Evolutionary conservation across 2,888 invertebrate species (phyloP).

Genomic region (Nomada fucata): DNA sequence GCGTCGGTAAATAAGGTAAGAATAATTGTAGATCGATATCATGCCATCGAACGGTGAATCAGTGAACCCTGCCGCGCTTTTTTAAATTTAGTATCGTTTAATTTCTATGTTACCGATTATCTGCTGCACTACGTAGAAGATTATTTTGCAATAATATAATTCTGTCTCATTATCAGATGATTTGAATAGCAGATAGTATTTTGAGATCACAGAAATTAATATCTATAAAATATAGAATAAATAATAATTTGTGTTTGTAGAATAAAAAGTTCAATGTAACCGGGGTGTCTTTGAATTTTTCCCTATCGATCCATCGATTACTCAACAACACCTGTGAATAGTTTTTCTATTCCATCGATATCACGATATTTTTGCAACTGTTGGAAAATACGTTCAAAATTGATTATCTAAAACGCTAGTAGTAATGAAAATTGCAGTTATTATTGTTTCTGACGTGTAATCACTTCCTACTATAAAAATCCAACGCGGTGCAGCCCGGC

Average conservation of each 20-base stretch:
- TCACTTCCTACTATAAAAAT: not conserved
- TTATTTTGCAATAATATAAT: not conserved
- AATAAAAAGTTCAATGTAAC: constrained; percentile 28
- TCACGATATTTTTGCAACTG: not conserved
- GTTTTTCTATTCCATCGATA: not conserved
- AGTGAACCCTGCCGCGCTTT: not conserved
- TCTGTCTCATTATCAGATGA: too few species aligned
- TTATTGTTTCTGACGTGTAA: not conserved
- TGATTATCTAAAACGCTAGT: not conserved
- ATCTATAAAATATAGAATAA: not conserved
- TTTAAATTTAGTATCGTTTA: not conserved
- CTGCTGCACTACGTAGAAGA: not conserved
- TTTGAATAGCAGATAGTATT: too few species aligned
- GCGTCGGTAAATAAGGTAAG: constrained; percentile 58
- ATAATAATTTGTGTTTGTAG: not conserved
- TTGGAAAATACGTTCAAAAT: not conserved
- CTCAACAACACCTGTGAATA: constrained; percentile 31
- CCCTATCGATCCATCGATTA: constrained; percentile 55
- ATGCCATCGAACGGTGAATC: not conserved
- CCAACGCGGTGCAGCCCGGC: not conserved
- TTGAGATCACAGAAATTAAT: not conserved
- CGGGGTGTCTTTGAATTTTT: constrained; percentile 45
- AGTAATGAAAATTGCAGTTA: not conserved
- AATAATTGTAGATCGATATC: constrained; percentile 5
- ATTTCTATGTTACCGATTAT: not conserved